Evolutionary conservation across 2,888 invertebrate genomes (phyloP).

Genomic region (Biston stratarius): DNA sequence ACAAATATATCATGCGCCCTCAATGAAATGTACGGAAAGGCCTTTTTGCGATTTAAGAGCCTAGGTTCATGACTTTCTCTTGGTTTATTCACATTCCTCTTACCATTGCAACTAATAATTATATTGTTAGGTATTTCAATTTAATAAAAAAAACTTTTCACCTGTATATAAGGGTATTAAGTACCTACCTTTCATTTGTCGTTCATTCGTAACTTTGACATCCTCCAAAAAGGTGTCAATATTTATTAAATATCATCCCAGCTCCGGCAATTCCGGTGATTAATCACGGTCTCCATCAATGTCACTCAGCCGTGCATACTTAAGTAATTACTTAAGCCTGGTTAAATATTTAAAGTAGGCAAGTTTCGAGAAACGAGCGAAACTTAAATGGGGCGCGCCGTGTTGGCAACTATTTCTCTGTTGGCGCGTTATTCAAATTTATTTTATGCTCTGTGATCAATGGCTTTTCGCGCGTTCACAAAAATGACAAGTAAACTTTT

Average conservation of each 20-base stretch:
- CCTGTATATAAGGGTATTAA: neutral
- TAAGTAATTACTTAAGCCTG: conserved; percentile 67
- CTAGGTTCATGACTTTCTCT: too few species aligned
- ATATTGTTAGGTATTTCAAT: too few species aligned
- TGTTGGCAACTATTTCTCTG: conserved; percentile 30
- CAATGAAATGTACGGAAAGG: too few species aligned
- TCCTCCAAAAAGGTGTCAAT: conserved; percentile 22
- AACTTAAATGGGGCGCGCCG: conserved; percentile 51
- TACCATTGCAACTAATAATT: neutral
- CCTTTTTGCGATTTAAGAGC: too few species aligned
- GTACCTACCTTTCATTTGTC: conserved; percentile 3
- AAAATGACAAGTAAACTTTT: too few species aligned
- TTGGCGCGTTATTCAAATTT: conserved; percentile 15
- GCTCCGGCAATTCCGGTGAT: conserved; percentile 41
- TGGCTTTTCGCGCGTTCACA: too few species aligned
- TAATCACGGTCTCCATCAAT: conserved; percentile 52
- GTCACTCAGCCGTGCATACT: conserved; percentile 54
- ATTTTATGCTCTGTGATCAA: neutral
- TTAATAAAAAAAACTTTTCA: too few species aligned
- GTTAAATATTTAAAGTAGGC: conserved; percentile 64
- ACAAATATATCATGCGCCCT: too few species aligned
- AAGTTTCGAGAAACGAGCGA: conserved; percentile 49
- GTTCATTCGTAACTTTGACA: neutral
- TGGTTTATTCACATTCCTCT: neutral
- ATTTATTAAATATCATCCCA: conserved; percentile 16